Evolutionary conservation across 2,888 invertebrate genomes (phyloP).

Genomic region (Agrotis segetum): DNA sequence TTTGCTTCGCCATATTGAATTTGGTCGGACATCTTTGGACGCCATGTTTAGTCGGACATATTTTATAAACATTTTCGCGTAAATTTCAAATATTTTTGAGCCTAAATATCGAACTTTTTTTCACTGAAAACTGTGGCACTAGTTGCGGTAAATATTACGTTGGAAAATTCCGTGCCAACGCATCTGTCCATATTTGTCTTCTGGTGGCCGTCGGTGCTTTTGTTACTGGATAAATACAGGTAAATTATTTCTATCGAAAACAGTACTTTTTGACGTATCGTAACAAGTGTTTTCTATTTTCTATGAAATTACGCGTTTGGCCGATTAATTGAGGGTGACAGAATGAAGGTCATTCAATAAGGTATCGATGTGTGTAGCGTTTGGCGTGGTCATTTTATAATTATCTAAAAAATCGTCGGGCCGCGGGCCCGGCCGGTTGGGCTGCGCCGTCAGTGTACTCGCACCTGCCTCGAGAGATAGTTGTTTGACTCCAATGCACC

Average conservation of each 20-base stretch:
- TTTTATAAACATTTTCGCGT: slow-evolving; percentile 93
- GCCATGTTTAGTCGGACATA: slow-evolving; percentile 95
- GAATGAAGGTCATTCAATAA: slow-evolving; percentile 83
- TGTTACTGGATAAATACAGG: slow-evolving; percentile 90
- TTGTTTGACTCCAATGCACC: slow-evolving; percentile 71
- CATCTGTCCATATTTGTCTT: slow-evolving; percentile 87
- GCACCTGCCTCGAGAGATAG: slow-evolving; percentile 73
- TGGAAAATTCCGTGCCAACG: slow-evolving; percentile 86
- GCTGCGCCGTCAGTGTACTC: slow-evolving; percentile 62
- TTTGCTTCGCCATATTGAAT: slow-evolving; percentile 91
- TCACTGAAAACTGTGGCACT: slow-evolving; percentile 85
- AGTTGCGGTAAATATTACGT: slow-evolving; percentile 80
- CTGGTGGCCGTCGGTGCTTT: slow-evolving; percentile 88
- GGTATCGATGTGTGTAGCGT: slow-evolving; percentile 73
- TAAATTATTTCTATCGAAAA: slow-evolving; percentile 88
- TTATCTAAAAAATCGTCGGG: slow-evolving; percentile 81
- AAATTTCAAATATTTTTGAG: slow-evolving; percentile 91
- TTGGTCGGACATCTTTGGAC: slow-evolving; percentile 93
- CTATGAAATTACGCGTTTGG: slow-evolving; percentile 82
- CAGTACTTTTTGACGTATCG: slow-evolving; percentile 89
- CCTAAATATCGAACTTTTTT: slow-evolving; percentile 88
- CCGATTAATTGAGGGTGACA: slow-evolving; percentile 67
- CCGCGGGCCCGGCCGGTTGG: slow-evolving; percentile 79
- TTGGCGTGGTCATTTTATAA: slow-evolving; percentile 86
- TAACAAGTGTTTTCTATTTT: slow-evolving; percentile 88